Evolutionary conservation across 2,113 vertebrate genomes (phyloP).

Genomic region (Lophius piscatorius): DNA sequence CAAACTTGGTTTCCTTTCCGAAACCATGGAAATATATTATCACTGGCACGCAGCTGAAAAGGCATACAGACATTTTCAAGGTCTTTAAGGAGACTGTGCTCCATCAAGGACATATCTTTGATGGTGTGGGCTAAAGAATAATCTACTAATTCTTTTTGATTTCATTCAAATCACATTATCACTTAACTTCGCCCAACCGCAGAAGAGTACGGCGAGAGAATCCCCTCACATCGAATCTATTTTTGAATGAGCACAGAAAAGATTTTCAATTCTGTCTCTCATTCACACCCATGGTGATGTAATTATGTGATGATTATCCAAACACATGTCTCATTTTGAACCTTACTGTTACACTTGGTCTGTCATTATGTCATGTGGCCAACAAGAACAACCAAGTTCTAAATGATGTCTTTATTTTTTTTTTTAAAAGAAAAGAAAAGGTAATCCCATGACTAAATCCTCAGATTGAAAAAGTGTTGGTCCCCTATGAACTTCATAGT

Average conservation of each 20-base stretch:
- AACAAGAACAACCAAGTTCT: no score
- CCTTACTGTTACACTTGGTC: no score
- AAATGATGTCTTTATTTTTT: no score
- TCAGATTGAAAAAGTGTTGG: no score
- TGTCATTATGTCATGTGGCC: no score
- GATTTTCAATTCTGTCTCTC: not conserved
- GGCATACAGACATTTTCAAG: conserved; percentile 38
- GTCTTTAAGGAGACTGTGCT: conserved; percentile 34
- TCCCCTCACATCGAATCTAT: conserved; percentile 12
- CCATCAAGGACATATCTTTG: conserved; percentile 33
- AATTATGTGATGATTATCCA: not conserved
- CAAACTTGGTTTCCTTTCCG: conserved; percentile 59
- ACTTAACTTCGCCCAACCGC: conserved; percentile 23
- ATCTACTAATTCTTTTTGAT: conserved; percentile 18
- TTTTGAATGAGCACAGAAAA: conserved; percentile 25
- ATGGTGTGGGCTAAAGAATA: conserved; percentile 27
- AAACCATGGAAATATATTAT: conserved; percentile 62
- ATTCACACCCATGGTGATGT: not conserved
- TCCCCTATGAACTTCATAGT: no score
- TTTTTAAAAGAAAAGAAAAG: no score
- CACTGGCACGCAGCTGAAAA: conserved; percentile 24
- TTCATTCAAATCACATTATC: conserved; percentile 24
- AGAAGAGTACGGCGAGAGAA: conserved; percentile 7
- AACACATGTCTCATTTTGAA: no score
- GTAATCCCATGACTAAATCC: no score